These are phyloP conservation scores for Rhyzopertha dominica DNA, from an alignment of 1,140 invertebrate genomes.

Conservation along the genomic window DNA sequence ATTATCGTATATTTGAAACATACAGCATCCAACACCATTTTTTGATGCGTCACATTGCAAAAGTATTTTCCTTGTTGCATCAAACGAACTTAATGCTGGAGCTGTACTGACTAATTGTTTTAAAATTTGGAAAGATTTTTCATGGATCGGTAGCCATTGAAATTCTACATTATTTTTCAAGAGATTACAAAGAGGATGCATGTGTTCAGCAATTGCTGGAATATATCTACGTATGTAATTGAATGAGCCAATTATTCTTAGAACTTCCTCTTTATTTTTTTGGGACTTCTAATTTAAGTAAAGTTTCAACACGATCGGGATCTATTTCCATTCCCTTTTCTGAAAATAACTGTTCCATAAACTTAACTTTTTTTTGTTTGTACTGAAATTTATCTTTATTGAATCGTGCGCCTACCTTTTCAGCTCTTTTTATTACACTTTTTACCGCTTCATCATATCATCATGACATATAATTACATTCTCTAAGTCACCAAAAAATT, in stretches of 20 bases:
- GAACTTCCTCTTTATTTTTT: slow-evolving; percentile 6
- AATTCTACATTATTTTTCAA: too few relatives aligned
- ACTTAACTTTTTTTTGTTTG: slow-evolving; percentile 38
- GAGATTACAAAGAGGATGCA: too few relatives aligned
- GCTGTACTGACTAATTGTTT: too few relatives aligned
- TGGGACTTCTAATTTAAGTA: slow-evolving; percentile 1
- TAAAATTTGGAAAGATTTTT: too few relatives aligned
- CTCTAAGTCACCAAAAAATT: slow-evolving; percentile 5
- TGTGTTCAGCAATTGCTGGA: too few relatives aligned
- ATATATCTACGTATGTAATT: too few relatives aligned
- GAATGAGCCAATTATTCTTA: slow-evolving; percentile 11
- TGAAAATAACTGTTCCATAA: slow-evolving; percentile 31
- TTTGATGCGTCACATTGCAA: too few relatives aligned
- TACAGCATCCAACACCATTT: too few relatives aligned
- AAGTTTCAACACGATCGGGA: slow-evolving; percentile 1
- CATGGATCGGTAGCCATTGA: too few relatives aligned
- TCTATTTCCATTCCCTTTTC: slow-evolving; percentile 5
- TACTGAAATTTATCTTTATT: slow-evolving; percentile 43
- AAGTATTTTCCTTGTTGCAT: too few relatives aligned
- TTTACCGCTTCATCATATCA: slow-evolving; percentile 29
- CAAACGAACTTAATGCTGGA: too few relatives aligned
- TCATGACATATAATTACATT: slow-evolving; percentile 9
- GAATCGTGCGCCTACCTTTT: slow-evolving; percentile 39
- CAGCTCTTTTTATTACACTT: slow-evolving; percentile 37
- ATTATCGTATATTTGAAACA: too few relatives aligned